Conservation (phyloP, 2,113 vertebrate genomes). For the Okapia johnstoni region DNA sequence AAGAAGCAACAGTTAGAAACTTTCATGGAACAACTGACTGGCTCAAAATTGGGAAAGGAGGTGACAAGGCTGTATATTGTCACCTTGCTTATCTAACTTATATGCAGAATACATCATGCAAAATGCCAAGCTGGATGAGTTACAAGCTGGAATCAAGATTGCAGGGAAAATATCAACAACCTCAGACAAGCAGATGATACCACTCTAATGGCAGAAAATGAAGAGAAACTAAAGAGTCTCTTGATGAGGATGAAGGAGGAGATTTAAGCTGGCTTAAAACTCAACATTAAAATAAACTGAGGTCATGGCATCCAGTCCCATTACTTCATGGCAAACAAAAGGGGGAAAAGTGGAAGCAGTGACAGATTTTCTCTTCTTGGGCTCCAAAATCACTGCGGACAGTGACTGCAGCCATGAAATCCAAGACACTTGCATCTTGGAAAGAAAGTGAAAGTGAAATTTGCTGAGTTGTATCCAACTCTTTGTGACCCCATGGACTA, state of each 20-base stretch:
- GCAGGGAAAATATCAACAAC: background rate
- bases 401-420: background rate
- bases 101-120: background rate
- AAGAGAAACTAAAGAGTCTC: background rate
- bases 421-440: background rate
- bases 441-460: background rate
- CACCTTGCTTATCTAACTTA: background rate
- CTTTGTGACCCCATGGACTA: background rate
- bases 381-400: background rate
- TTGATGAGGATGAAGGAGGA: background rate
- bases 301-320: background rate
- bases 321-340: background rate
- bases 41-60: background rate
- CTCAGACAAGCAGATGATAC: background rate
- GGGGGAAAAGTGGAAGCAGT: background rate
- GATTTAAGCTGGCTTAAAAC: background rate
- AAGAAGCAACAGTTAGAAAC: background rate
- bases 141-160: background rate
- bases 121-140: background rate
- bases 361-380: background rate
- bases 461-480: background rate
- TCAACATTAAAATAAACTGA: background rate
- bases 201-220: background rate
- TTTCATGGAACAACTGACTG: background rate
- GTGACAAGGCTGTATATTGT: background rate